Conservation (phyloP, 1,140 invertebrate genomes). For the Ooceraea biroi region DNA sequence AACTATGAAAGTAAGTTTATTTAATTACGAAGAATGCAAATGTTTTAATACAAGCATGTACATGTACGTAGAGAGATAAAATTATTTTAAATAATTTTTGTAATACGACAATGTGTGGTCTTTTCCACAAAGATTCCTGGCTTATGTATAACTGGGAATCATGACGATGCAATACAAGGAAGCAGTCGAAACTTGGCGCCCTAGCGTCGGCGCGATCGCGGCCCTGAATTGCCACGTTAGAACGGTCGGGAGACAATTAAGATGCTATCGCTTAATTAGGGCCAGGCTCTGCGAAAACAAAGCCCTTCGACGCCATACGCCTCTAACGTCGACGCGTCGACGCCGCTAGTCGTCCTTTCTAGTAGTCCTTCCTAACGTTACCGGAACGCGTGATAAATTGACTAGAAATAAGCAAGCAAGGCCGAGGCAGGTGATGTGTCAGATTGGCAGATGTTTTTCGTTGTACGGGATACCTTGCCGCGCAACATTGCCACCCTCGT, state of each 20-base stretch:
- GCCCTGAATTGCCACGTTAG: slow-evolving; percentile 72
- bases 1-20: no score
- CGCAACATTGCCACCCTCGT: slow-evolving; percentile 58
- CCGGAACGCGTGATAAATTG: slow-evolving; percentile 78
- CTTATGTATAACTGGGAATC: not conserved
- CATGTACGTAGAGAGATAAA: not conserved
- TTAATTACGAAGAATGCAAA: not conserved
- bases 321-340: slow-evolving; percentile 60
- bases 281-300: slow-evolving; percentile 74
- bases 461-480: slow-evolving; percentile 68
- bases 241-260: slow-evolving; percentile 78
- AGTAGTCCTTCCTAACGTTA: slow-evolving; percentile 42
- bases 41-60: not conserved
- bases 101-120: no score
- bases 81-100: not conserved
- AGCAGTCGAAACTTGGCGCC: slow-evolving; percentile 43
- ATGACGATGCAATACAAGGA: slow-evolving; percentile 29
- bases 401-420: slow-evolving; percentile 79
- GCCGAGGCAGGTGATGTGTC: slow-evolving; percentile 78
- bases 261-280: slow-evolving; percentile 82
- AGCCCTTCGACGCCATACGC: slow-evolving; percentile 50
- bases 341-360: slow-evolving; percentile 60
- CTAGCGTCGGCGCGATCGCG: slow-evolving; percentile 62
- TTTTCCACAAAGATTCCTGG: not conserved
- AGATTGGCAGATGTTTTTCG: slow-evolving; percentile 82